A percentile compares a stretch with the other conserved stretches of the same genome.
Evolutionary conservation across 1,140 invertebrate species (phyloP).

Genomic region (Nomia melanderi): DNA sequence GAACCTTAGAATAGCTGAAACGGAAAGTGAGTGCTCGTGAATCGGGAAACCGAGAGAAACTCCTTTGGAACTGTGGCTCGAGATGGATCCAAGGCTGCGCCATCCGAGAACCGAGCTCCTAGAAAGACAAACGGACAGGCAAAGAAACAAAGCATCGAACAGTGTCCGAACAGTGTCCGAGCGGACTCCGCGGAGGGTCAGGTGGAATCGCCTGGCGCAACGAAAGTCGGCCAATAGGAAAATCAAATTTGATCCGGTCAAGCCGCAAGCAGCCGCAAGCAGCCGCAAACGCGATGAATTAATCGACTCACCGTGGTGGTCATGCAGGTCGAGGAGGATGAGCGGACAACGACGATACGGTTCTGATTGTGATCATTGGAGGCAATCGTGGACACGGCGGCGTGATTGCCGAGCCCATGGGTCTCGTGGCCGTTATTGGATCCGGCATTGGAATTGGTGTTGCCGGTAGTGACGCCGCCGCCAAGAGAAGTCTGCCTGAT

Average conservation of each 20-base stretch:
- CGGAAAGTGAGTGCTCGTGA: too few relatives aligned
- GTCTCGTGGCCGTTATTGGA: conserved; percentile 68
- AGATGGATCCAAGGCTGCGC: too few relatives aligned
- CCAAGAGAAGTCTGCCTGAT: conserved; percentile 77
- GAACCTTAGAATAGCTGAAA: too few relatives aligned
- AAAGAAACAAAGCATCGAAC: too few relatives aligned
- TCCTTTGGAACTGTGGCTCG: too few relatives aligned
- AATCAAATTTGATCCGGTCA: not conserved
- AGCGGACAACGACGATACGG: conserved; percentile 78
- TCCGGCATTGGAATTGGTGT: conserved; percentile 64
- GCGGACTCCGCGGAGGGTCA: not conserved
- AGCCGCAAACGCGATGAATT: conserved; percentile 3
- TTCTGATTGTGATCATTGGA: conserved; percentile 79
- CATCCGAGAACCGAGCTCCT: too few relatives aligned
- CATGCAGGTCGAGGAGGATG: conserved; percentile 72
- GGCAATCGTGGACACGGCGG: conserved; percentile 66
- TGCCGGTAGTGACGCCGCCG: conserved; percentile 65
- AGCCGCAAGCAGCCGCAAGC: too few relatives aligned
- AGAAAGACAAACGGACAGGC: too few relatives aligned
- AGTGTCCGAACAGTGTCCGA: too few relatives aligned
- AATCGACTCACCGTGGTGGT: conserved; percentile 72
- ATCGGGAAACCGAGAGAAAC: too few relatives aligned
- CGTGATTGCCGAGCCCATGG: conserved; percentile 65
- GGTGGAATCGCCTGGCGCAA: too few relatives aligned
- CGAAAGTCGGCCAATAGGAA: not conserved